phyloP scores from a whole-genome alignment of 2,888 invertebrate genomes.

The Galeopsomyia nigrocyanea region DNA sequence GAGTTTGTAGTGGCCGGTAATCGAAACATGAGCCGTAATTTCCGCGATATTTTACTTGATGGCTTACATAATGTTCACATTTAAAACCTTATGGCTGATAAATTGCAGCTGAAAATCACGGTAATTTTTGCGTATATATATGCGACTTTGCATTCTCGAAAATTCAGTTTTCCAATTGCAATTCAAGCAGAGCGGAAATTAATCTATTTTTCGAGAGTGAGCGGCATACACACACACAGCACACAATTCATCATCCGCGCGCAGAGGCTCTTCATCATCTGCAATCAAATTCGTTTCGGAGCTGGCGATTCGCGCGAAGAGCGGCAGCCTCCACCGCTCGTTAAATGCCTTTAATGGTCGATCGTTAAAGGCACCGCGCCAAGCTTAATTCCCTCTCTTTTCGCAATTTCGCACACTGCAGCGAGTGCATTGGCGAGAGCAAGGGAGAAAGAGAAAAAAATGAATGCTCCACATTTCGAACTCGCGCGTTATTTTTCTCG shows the following conservation, averaged over 20 bases:
- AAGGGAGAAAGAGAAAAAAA: constrained; percentile 9
- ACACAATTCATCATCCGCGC: constrained; percentile 2
- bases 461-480: constrained; percentile 32
- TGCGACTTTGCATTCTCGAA: too few species aligned
- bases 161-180: too few species aligned
- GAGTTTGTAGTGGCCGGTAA: neutral
- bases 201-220: neutral
- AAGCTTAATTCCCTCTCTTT: constrained; percentile 42
- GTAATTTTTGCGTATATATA: constrained; percentile 5
- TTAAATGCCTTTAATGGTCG: constrained; percentile 57
- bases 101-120: neutral
- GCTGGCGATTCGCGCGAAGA: constrained; percentile 20
- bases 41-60: constrained; percentile 13
- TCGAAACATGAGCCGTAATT: constrained; percentile 18
- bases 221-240: neutral
- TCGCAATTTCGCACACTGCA: constrained; percentile 36
- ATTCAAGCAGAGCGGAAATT: neutral
- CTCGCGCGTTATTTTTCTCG: too few species aligned
- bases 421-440: neutral
- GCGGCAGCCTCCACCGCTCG: constrained; percentile 50
- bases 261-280: constrained; percentile 10
- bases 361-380: constrained; percentile 54
- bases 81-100: constrained; percentile 20
- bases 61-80: constrained; percentile 18
- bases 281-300: constrained; percentile 32